These are phyloP conservation scores for Pogonocherus hispidulus DNA, from an alignment of 2,888 invertebrate species.

Conservation along the genomic window DNA sequence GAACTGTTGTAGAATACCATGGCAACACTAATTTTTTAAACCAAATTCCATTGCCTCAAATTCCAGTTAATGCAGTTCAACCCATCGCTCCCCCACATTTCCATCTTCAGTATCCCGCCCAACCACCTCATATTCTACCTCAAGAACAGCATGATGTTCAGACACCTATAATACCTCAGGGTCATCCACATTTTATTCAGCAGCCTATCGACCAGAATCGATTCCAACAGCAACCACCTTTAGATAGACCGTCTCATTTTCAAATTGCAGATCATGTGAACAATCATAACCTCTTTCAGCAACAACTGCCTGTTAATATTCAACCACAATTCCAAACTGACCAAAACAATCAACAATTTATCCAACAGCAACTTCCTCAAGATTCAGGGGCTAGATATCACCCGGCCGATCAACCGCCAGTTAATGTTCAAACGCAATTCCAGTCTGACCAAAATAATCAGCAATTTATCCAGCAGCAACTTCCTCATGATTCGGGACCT, in stretches of 20 bases:
- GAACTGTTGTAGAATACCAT: constrained; percentile 51
- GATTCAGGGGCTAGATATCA: neutral
- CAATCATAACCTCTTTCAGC: constrained; percentile 43
- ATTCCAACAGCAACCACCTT: constrained; percentile 44
- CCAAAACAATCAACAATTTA: constrained; percentile 28
- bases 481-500: neutral
- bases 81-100: constrained; percentile 42
- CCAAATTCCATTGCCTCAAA: constrained; percentile 42
- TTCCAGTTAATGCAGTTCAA: constrained; percentile 34
- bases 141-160: constrained; percentile 40
- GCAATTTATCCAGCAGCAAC: constrained; percentile 34
- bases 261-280: constrained; percentile 28
- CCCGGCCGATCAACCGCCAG: constrained; percentile 11
- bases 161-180: constrained; percentile 40
- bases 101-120: constrained; percentile 41
- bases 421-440: constrained; percentile 14
- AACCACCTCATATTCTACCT: constrained; percentile 15
- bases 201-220: constrained; percentile 23
- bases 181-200: constrained; percentile 36
- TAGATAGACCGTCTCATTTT: constrained; percentile 41
- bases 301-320: constrained; percentile 21
- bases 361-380: constrained; percentile 33
- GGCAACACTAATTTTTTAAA: constrained; percentile 47
- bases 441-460: constrained; percentile 30
- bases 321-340: constrained; percentile 21